These are phyloP conservation scores for Stictocephala bisonia DNA, from an alignment of 2,888 invertebrate genomes.

Conservation along the genomic window DNA sequence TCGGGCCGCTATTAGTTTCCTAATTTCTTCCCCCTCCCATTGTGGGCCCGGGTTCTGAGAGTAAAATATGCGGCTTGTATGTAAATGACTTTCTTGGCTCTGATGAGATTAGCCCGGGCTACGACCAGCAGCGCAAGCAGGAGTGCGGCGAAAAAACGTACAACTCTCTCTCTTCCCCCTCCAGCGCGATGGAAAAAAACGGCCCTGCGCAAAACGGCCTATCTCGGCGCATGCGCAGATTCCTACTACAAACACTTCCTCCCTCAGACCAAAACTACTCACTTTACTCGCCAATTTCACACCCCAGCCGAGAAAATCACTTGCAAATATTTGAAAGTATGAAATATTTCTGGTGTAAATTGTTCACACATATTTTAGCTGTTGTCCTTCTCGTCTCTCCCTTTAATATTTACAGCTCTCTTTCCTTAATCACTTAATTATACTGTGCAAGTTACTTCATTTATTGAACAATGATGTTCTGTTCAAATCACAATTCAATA, in stretches of 20 bases:
- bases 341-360: slow-evolving; percentile 19
- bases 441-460: no score
- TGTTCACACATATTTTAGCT: not conserved
- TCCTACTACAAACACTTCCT: not conserved
- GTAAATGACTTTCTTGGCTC: slow-evolving; percentile 49
- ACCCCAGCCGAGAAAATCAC: slow-evolving; percentile 14
- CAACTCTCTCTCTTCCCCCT: slow-evolving; percentile 7
- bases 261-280: not conserved
- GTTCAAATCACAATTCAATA: no score
- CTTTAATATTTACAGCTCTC: not conserved
- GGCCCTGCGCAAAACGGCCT: slow-evolving; percentile 15
- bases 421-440: not conserved
- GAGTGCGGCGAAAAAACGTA: slow-evolving; percentile 45
- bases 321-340: slow-evolving; percentile 26
- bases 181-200: slow-evolving; percentile 30
- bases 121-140: slow-evolving; percentile 22
- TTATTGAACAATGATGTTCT: no score
- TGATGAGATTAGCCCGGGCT: slow-evolving; percentile 50
- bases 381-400: not conserved
- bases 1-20: slow-evolving; percentile 47
- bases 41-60: slow-evolving; percentile 36
- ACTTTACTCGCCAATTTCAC: slow-evolving; percentile 11
- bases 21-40: slow-evolving; percentile 49
- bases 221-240: slow-evolving; percentile 17
- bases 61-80: slow-evolving; percentile 50